These are phyloP conservation scores for Typhlomys cinereus DNA, from an alignment of 2,113 vertebrate genomes.

Conservation along the genomic window DNA sequence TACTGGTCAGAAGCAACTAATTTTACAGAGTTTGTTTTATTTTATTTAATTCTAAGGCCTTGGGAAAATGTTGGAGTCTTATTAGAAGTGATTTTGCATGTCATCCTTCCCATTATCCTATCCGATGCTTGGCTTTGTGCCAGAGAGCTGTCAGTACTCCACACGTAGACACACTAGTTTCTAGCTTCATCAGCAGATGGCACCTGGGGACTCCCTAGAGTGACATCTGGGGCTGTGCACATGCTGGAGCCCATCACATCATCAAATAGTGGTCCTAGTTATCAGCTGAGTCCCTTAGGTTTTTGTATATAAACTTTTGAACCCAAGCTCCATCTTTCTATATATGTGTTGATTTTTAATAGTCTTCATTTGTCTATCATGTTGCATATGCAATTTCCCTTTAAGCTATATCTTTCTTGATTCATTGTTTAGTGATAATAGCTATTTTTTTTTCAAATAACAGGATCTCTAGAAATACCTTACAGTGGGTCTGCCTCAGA, in stretches of 20 bases:
- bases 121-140: conserved; percentile 24
- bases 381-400: background rate
- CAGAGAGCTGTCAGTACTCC: background rate
- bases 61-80: too few relatives aligned
- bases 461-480: background rate
- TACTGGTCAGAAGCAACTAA: background rate
- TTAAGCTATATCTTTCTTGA: conserved; percentile 1
- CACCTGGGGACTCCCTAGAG: background rate
- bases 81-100: conserved; percentile 17
- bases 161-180: background rate
- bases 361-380: background rate
- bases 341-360: conserved; percentile 20
- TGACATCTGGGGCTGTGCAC: background rate
- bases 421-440: background rate
- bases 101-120: background rate
- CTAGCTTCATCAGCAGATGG: background rate
- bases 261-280: background rate
- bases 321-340: background rate
- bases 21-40: conserved; percentile 1
- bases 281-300: background rate
- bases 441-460: too few relatives aligned
- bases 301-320: conserved; percentile 21
- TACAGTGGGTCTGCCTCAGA: background rate
- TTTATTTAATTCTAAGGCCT: conserved; percentile 6
- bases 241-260: background rate